Percentiles rank a stretch among this genome's conserved stretches.
These are phyloP conservation scores for Andrena cerasifolii DNA, from an alignment of 1,140 invertebrate species.

Conservation along the genomic window DNA sequence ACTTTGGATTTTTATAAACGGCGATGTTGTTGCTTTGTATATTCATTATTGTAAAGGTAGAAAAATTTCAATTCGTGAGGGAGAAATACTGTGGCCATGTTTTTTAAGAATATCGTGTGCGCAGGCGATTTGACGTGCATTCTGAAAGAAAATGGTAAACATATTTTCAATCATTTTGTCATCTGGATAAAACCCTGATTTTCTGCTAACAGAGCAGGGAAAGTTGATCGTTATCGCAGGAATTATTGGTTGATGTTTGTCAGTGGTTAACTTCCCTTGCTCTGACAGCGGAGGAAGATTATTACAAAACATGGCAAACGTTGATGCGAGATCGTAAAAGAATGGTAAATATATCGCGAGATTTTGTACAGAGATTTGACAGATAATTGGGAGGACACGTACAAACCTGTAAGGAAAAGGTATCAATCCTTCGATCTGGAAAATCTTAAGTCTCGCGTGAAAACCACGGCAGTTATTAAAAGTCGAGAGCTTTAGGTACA, in stretches of 20 bases:
- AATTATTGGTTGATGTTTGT: neutral
- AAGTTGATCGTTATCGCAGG: too few species aligned
- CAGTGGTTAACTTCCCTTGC: neutral
- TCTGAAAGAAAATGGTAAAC: too few species aligned
- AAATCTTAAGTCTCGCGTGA: neutral
- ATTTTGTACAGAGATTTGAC: neutral
- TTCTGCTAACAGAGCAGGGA: too few species aligned
- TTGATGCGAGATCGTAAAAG: neutral
- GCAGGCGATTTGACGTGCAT: too few species aligned
- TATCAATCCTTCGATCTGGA: neutral
- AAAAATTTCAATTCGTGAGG: neutral
- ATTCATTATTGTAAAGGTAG: too few species aligned
- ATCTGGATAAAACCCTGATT: too few species aligned
- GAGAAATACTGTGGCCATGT: too few species aligned
- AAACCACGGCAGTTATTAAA: constrained; percentile 1
- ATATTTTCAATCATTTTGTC: neutral
- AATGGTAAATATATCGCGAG: too few species aligned
- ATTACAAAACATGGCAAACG: neutral
- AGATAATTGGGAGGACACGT: neutral
- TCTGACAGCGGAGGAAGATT: neutral
- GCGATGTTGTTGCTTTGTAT: too few species aligned
- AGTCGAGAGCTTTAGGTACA: neutral
- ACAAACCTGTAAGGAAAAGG: neutral
- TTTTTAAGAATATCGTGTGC: too few species aligned
- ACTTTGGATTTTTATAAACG: neutral